Evolutionary conservation across 2,113 vertebrate species (phyloP), one percentile per base, ranked within the genome.

Genomic region (Nibea coibor): DNA sequence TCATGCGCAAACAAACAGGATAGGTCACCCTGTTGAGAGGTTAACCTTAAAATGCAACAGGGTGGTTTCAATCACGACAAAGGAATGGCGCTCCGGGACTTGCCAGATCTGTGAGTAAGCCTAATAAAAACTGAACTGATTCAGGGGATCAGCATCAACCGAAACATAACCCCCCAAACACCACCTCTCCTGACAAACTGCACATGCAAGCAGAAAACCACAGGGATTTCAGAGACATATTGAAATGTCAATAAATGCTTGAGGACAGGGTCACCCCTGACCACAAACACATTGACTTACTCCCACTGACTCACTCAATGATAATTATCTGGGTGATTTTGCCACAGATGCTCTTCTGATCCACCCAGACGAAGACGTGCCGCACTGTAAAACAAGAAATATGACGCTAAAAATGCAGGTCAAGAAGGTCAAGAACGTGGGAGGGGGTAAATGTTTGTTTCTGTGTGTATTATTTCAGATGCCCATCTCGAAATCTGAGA

Each of bases 251-350:
- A 87, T 69, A 82, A 45, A 77, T 20, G 66, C 66, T 61, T 24
- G 20, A 72, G 78, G 80, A 73, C 45, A 39, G 11, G 26, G 69
- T 81, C 54, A 64, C 42, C 51, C 72, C 67, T 43, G 68, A 87
- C 72, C 81, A 69, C 75, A 81, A 73, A 88, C 78, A 72, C 58
- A 73, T 15, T 31, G 67, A 64, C 72, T 73, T 20, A 75, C 47
- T 80, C 58, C 39, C 64, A 65, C 65, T 58, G 61, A 79, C 59
- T 86, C 74, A 80, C 57, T 78, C 70, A 4, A 62, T 53, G 19
- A 63, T 65, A 53, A 73, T 78, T 69, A 78, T 72, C 72, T 48
- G 69, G 35, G 26, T 74, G 67, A 0, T 57, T 58, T 57, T 71
- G 42, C 58, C 78, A 73, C 59, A 73, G 14, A 84, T 45, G 47